phyloP scores from a whole-genome alignment of 2,113 vertebrate genomes.

The Tricholaema leucomelas region DNA sequence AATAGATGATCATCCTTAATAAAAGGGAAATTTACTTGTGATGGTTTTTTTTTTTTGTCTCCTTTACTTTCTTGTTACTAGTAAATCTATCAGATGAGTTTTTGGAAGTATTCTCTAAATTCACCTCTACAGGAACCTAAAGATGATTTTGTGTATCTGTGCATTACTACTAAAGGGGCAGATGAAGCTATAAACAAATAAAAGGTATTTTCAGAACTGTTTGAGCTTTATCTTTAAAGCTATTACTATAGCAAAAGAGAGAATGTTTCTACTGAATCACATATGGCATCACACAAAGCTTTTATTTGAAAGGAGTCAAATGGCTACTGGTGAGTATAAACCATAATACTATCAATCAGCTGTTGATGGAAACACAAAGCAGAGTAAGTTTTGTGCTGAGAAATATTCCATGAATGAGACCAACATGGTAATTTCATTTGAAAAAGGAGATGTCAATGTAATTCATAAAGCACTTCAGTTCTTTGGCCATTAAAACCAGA shows the following conservation, averaged over 20 bases:
- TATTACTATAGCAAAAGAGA: not conserved
- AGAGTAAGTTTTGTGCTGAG: not conserved
- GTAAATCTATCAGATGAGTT: slow-evolving; percentile 9
- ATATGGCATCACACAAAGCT: not conserved
- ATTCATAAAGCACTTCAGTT: slow-evolving; percentile 25
- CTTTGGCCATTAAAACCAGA: not conserved
- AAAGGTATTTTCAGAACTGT: too few species aligned
- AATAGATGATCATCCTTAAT: not conserved
- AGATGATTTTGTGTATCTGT: not conserved
- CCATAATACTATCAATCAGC: not conserved
- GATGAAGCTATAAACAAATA: slow-evolving; percentile 32
- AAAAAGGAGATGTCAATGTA: slow-evolving; percentile 4
- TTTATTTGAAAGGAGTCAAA: not conserved
- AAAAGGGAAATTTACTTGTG: not conserved
- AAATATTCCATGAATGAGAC: not conserved
- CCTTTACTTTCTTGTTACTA: not conserved
- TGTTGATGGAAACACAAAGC: slow-evolving; percentile 4
- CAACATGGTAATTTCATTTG: not conserved
- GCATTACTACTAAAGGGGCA: slow-evolving; percentile 9
- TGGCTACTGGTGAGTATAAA: not conserved
- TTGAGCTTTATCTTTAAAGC: slow-evolving; percentile 39
- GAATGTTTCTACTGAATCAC: not conserved
- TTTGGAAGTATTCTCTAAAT: not conserved
- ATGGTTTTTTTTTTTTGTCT: not conserved
- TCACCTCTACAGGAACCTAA: not conserved